phyloP scores from a whole-genome alignment of 2,888 invertebrate species.

The Autographa pulchrina region DNA sequence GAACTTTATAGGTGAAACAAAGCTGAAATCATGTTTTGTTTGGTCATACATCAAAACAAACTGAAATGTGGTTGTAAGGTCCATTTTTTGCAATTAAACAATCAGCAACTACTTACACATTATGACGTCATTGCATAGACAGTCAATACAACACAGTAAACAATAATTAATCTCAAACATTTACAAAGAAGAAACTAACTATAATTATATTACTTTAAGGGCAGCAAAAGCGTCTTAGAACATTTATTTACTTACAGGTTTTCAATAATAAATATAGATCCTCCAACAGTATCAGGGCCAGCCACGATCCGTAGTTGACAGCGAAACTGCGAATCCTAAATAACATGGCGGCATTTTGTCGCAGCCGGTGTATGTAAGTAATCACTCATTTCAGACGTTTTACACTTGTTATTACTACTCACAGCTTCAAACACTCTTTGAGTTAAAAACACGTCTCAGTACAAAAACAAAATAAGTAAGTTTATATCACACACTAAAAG shows the following conservation, averaged over 20 bases:
- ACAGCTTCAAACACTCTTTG: slow-evolving; percentile 69
- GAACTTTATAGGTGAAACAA: slow-evolving; percentile 39
- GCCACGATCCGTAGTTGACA: slow-evolving; percentile 84
- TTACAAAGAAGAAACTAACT: slow-evolving; percentile 15
- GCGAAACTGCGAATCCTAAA: slow-evolving; percentile 83
- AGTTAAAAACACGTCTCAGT: slow-evolving; percentile 75
- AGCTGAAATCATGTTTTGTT: slow-evolving; percentile 8
- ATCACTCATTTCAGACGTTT: slow-evolving; percentile 72
- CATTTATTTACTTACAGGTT: slow-evolving; percentile 69
- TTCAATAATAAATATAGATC: slow-evolving; percentile 63
- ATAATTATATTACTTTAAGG: slow-evolving; percentile 6
- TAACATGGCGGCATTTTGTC: slow-evolving; percentile 89
- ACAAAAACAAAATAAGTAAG: slow-evolving; percentile 75
- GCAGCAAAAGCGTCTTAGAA: slow-evolving; percentile 29
- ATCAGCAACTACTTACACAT: slow-evolving; percentile 64
- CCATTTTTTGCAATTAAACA: slow-evolving; percentile 44
- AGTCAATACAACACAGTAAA: slow-evolving; percentile 86
- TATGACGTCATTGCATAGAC: slow-evolving; percentile 88
- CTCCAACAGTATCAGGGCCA: slow-evolving; percentile 74
- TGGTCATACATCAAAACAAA: slow-evolving; percentile 7
- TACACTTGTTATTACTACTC: slow-evolving; percentile 71
- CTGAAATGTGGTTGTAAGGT: slow-evolving; percentile 4
- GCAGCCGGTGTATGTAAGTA: slow-evolving; percentile 84
- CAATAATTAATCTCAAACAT: slow-evolving; percentile 65
- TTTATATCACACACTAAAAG: slow-evolving; percentile 84